Percentiles rank a stretch among this genome's conserved stretches.
These are phyloP conservation scores for Malthinus seriepunctatus DNA, from an alignment of 2,888 invertebrate genomes.

Conservation along the genomic window DNA sequence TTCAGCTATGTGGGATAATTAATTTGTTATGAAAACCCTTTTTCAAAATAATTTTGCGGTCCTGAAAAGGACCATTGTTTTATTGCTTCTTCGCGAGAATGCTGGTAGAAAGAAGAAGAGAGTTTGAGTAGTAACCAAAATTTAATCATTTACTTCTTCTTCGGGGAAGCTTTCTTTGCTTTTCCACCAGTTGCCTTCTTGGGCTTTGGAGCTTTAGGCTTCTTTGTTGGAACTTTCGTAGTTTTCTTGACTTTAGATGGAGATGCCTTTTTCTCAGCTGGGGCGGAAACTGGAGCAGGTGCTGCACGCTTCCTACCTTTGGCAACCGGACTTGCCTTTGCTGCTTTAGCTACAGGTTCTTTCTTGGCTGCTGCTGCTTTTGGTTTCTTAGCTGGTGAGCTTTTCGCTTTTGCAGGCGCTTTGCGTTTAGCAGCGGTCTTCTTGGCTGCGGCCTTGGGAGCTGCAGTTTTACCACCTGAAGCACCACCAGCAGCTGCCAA, in stretches of 20 bases:
- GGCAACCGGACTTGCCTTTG: constrained; percentile 31
- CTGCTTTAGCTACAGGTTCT: constrained; percentile 30
- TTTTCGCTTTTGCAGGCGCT: constrained; percentile 23
- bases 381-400: not conserved
- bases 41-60: not conserved
- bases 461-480: constrained; percentile 12
- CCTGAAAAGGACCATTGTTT: constrained; percentile 3
- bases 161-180: not conserved
- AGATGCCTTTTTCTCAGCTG: constrained; percentile 54
- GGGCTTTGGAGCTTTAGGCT: not conserved
- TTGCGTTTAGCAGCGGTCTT: constrained; percentile 12
- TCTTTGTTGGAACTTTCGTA: constrained; percentile 16
- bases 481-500: constrained; percentile 43
- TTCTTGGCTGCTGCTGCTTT: constrained; percentile 24
- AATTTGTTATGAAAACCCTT: not conserved
- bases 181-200: not conserved
- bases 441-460: constrained; percentile 14
- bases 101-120: not conserved
- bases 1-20: too few relatives aligned
- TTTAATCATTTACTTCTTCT: not conserved
- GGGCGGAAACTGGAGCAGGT: not conserved
- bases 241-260: not conserved
- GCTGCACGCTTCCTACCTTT: constrained; percentile 2
- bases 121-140: not conserved
- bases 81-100: not conserved